Percentiles rank a stretch among this genome's conserved stretches.
Evolutionary conservation across 2,797 vertebrate genomes (phyloP).

Genomic region (Carcharodon carcharias): DNA sequence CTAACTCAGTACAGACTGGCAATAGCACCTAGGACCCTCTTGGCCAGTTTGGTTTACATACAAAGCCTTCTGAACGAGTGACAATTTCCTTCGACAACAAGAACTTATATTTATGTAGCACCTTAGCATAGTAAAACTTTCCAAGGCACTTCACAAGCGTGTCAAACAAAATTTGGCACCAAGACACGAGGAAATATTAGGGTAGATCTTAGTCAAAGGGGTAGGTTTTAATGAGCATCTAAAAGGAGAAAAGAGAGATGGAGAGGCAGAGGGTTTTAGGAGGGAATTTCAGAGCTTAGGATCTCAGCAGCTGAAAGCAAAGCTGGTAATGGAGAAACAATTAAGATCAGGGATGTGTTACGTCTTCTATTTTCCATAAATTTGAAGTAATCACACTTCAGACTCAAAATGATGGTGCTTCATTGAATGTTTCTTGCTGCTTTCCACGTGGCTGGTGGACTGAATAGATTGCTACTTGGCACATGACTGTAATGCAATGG

Average conservation of each 20-base stretch:
- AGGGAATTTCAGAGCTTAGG: neutral
- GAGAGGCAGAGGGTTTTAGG: neutral
- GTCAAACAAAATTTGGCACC: neutral
- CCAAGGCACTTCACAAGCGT: too few relatives aligned
- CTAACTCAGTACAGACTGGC: neutral
- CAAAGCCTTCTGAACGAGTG: neutral
- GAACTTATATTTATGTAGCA: neutral
- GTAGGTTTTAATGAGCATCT: neutral
- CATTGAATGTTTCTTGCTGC: too few relatives aligned
- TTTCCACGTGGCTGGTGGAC: too few relatives aligned
- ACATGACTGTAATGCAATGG: too few relatives aligned
- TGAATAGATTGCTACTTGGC: too few relatives aligned
- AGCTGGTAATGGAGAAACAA: neutral
- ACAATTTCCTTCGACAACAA: neutral
- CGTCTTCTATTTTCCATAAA: too few relatives aligned
- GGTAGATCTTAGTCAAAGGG: neutral
- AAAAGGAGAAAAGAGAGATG: neutral
- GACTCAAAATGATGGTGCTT: too few relatives aligned
- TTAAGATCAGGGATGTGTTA: neutral
- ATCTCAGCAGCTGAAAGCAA: neutral
- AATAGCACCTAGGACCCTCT: neutral
- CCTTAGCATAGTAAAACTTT: neutral
- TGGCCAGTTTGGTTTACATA: neutral
- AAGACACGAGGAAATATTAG: neutral
- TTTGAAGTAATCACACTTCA: too few relatives aligned